Base-by-base conservation (phyloP, 2,113 vertebrate species). In the Lontra canadensis region DNA sequence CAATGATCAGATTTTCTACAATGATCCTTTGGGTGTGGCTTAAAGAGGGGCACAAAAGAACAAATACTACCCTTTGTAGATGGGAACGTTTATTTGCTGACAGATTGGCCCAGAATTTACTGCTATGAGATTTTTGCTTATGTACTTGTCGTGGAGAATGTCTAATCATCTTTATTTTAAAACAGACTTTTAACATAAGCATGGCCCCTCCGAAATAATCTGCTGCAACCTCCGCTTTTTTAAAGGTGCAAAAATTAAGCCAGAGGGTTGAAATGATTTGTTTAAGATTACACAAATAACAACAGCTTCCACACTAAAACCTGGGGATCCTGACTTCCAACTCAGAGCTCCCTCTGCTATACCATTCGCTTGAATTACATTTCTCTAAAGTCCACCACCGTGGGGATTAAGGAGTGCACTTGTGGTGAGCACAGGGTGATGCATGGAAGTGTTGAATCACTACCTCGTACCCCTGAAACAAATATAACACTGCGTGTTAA, bases 121-220 rank as follows among this genome's bases (percentile, higher is more conserved):
- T 26, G 29, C 49, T 61, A 52, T 8, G 29, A 94, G 63, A 87
- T 90, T 92, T 92, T 71, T 92, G 74, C 71, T 87, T 86, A 29
- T 67, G 23, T 47, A 90, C 39, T 73, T 71, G 29, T 42, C n/a
- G 20, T 59, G 18, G 65, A 87, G 97, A 90, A 14, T 63, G 23
- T 94, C 89, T 93, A 59, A 87, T 69, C 47, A 94, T 86, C 61
- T 83, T 83, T 67, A 95, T 36, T 95, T 97, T 79, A 93, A 95
- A 93, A 84, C 67, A 52, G 90, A 74, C n/a, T 76, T 81, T 96
- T 78, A 90, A 82, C 36, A 55, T 12, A 88, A 39, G 26, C 57
- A 52, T 21, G 13, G 79, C 44, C 52, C 52, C 47, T 82, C 36
- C 57, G 42, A 89, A 95, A 95, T 36, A 87, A 74, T 57, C 34